phyloP scores from a whole-genome alignment of 2,888 invertebrate genomes.

The Phalera bucephala region DNA sequence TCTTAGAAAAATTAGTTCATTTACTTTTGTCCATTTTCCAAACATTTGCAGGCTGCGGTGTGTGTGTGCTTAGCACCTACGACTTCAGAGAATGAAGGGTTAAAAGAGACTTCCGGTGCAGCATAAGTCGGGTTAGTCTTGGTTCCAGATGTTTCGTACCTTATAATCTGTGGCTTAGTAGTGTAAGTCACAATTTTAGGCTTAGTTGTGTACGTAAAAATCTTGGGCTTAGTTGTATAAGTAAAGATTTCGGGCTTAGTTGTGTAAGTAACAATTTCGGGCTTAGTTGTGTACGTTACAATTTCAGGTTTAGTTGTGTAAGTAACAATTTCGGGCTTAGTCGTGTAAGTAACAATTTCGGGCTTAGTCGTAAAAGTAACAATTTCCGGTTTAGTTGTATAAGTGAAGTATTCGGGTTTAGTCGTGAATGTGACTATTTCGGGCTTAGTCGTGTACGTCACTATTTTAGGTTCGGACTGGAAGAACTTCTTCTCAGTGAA shows the following conservation, averaged over 20 bases:
- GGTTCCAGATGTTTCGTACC: slow-evolving; percentile 69
- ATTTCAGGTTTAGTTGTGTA: slow-evolving; percentile 49
- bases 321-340: slow-evolving; percentile 45
- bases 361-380: slow-evolving; percentile 60
- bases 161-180: slow-evolving; percentile 60
- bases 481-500: slow-evolving; percentile 65
- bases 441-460: slow-evolving; percentile 48
- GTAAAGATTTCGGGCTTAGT: slow-evolving; percentile 47
- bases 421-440: slow-evolving; percentile 49
- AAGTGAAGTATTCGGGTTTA: slow-evolving; percentile 50
- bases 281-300: slow-evolving; percentile 54
- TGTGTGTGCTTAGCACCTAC: slow-evolving; percentile 57
- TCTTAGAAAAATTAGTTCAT: slow-evolving; percentile 4
- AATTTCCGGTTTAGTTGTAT: slow-evolving; percentile 61
- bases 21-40: slow-evolving; percentile 60
- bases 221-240: slow-evolving; percentile 56
- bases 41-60: slow-evolving; percentile 65
- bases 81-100: slow-evolving; percentile 57
- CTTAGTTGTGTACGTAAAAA: no score
- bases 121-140: slow-evolving; percentile 62
- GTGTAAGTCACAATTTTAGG: no score
- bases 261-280: slow-evolving; percentile 37
- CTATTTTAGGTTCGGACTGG: slow-evolving; percentile 55
- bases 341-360: slow-evolving; percentile 47
- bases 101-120: slow-evolving; percentile 65